A percentile compares a stretch with the other conserved stretches of the same genome.
These are phyloP conservation scores for Machimus atricapillus DNA, from an alignment of 2,888 invertebrate genomes.

Conservation along the genomic window DNA sequence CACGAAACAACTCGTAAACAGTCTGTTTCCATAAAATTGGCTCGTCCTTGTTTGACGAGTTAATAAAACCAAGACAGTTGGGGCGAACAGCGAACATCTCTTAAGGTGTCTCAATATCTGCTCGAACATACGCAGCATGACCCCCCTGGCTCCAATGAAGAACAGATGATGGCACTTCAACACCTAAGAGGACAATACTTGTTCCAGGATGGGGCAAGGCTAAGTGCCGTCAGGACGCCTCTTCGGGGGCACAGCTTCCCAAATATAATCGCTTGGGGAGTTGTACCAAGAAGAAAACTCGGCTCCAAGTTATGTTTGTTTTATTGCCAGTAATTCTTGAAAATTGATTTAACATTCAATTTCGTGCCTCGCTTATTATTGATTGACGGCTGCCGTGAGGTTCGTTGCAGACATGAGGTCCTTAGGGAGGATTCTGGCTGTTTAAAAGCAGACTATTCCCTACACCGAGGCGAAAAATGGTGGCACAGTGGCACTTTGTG, in stretches of 20 bases:
- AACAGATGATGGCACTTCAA: slow-evolving; percentile 23
- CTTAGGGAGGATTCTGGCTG: not conserved
- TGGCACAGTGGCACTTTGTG: not conserved
- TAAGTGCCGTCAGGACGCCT: not conserved
- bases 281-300: not conserved
- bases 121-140: not conserved
- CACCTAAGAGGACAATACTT: not conserved
- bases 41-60: not conserved
- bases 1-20: not conserved
- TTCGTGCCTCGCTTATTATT: slow-evolving; percentile 17
- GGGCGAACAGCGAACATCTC: not conserved
- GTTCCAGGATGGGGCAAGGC: not conserved
- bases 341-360: slow-evolving; percentile 32
- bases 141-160: not conserved
- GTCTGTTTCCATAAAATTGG: not conserved
- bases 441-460: not conserved
- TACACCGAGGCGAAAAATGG: not conserved
- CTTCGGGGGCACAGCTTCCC: not conserved
- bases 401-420: not conserved
- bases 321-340: slow-evolving; percentile 12
- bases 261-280: slow-evolving; percentile 11
- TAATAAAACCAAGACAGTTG: not conserved
- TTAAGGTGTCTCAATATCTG: not conserved
- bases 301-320: slow-evolving; percentile 1
- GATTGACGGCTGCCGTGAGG: not conserved